phyloP scores from a whole-genome alignment of 2,113 vertebrate genomes.

The Spea bombifrons region DNA sequence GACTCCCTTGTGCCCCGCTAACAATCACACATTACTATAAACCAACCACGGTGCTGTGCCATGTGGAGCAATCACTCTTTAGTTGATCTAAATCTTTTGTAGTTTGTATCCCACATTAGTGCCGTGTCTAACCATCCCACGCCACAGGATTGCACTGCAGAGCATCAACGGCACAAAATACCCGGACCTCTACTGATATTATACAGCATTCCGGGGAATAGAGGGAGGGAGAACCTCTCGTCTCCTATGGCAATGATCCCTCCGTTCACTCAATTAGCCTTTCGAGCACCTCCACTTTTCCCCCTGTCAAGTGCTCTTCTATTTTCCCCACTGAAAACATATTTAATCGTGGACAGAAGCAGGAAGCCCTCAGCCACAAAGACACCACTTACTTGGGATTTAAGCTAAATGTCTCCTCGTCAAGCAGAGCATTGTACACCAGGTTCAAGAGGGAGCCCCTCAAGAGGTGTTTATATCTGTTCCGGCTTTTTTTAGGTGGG shows the following conservation, averaged over 20 bases:
- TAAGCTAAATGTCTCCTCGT: constrained; percentile 60
- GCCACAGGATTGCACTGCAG: constrained; percentile 6
- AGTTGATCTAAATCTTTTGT: no score
- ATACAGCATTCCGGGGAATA: constrained; percentile 10
- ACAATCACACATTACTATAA: no score
- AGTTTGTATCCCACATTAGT: background rate
- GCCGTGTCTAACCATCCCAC: background rate
- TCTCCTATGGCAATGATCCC: constrained; percentile 72
- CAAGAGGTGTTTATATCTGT: constrained; percentile 40
- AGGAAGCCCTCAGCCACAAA: constrained; percentile 88
- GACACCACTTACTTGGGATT: constrained; percentile 70
- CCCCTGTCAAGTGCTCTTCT: constrained; percentile 72
- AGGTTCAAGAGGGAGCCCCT: constrained; percentile 26
- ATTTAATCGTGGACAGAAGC: constrained; percentile 83
- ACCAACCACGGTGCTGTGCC: no score
- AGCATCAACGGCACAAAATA: constrained; percentile 18
- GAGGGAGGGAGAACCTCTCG: constrained; percentile 61
- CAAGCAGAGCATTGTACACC: constrained; percentile 28
- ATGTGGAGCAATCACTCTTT: no score
- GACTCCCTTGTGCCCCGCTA: no score
- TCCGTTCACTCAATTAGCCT: constrained; percentile 80
- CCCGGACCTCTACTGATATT: constrained; percentile 37
- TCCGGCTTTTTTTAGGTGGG: constrained; percentile 17
- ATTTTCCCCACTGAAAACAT: constrained; percentile 80
- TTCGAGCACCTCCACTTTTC: constrained; percentile 73